phyloP scores from a whole-genome alignment of 2,113 vertebrate species.

The Tetrao urogallus region DNA sequence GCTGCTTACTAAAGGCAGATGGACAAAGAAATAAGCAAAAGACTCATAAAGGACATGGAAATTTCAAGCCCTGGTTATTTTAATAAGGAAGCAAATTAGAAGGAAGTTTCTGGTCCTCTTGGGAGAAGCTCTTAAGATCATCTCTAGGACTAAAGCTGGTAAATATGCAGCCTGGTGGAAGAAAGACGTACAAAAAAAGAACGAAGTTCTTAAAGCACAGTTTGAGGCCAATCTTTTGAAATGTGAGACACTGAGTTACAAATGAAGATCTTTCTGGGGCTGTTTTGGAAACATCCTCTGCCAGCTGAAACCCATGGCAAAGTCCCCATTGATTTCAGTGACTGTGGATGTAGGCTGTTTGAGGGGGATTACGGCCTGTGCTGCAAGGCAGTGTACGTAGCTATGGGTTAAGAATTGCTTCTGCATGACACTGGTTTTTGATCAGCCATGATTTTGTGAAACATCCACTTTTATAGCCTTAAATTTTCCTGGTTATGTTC shows the following conservation, averaged over 20 bases:
- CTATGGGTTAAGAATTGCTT: background rate
- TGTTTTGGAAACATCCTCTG: conserved; percentile 6
- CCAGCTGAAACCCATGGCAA: conserved; percentile 7
- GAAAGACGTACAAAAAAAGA: background rate
- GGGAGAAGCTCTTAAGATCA: background rate
- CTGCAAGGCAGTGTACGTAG: background rate
- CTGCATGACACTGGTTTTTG: background rate
- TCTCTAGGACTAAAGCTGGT: background rate
- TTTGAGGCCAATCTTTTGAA: background rate
- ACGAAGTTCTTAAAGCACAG: background rate
- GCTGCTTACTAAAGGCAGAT: background rate
- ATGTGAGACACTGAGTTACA: background rate
- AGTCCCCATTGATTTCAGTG: conserved; percentile 28
- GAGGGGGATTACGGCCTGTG: background rate
- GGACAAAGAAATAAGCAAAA: background rate
- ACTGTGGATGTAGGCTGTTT: background rate
- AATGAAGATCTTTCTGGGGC: background rate
- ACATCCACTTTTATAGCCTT: accelerated
- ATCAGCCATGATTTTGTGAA: background rate
- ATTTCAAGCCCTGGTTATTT: conserved; percentile 34
- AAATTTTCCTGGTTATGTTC: background rate
- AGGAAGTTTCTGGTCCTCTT: background rate
- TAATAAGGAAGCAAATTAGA: conserved; percentile 1
- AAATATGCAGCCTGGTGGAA: background rate
- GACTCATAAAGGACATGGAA: background rate